Evolutionary conservation across 2,888 invertebrate species (phyloP).

Genomic region (Agriotes lineatus): DNA sequence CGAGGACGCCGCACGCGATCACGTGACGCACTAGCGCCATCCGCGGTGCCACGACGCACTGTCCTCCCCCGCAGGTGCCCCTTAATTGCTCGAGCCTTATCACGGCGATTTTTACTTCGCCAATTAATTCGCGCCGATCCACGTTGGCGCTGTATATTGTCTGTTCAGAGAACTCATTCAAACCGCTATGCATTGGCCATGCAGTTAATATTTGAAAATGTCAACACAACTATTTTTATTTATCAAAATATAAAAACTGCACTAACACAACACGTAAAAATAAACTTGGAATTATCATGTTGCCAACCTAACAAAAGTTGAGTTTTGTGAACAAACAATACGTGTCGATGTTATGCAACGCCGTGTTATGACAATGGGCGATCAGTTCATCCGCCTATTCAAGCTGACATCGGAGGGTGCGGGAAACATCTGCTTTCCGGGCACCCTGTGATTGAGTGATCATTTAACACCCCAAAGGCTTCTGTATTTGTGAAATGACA

Average conservation of each 20-base stretch:
- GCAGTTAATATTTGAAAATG: no score
- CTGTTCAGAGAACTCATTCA: no score
- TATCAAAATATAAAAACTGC: no score
- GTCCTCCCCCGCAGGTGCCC: constrained; percentile 20
- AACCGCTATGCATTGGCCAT: no score
- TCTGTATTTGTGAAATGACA: constrained; percentile 53
- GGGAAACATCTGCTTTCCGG: constrained; percentile 52
- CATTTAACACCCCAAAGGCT: constrained; percentile 53
- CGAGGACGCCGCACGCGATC: constrained; percentile 61
- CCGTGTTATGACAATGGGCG: constrained; percentile 30
- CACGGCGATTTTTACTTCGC: background rate
- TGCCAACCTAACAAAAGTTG: no score
- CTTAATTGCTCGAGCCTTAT: constrained; percentile 14
- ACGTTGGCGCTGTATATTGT: no score
- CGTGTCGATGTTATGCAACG: constrained; percentile 18
- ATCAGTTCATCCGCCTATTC: constrained; percentile 40
- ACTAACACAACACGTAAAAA: no score
- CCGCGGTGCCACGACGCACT: constrained; percentile 27
- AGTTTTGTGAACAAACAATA: background rate
- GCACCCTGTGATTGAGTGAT: constrained; percentile 53
- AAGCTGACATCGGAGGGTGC: constrained; percentile 32
- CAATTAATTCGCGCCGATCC: constrained; percentile 2
- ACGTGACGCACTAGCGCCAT: constrained; percentile 54
- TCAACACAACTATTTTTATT: no score
- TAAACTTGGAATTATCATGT: no score